These are phyloP conservation scores for Craseonycteris thonglongyai DNA, from an alignment of 2,113 vertebrate species.

Conservation along the genomic window DNA sequence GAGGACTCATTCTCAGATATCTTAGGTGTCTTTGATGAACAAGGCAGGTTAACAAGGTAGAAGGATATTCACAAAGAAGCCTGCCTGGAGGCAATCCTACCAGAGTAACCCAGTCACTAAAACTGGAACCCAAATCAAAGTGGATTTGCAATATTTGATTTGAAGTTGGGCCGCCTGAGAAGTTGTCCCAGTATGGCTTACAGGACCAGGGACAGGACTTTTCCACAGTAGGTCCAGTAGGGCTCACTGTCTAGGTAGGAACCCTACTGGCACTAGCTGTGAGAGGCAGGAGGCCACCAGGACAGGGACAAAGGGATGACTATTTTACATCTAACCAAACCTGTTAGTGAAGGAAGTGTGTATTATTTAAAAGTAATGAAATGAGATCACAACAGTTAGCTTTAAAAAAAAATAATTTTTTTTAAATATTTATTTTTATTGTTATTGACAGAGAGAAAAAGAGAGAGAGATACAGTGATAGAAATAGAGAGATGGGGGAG, in stretches of 20 bases:
- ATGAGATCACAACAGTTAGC: not conserved
- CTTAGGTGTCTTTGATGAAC: not conserved
- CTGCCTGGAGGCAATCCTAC: not conserved
- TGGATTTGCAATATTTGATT: not conserved
- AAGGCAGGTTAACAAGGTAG: not conserved
- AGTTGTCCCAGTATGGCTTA: not conserved
- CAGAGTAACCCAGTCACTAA: not conserved
- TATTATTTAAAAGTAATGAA: not conserved
- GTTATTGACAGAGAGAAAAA: no score
- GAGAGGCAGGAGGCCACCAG: not conserved
- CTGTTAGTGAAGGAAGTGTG: not conserved
- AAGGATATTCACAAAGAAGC: not conserved
- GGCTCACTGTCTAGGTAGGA: not conserved
- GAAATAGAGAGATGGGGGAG: no score
- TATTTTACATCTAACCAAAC: not conserved
- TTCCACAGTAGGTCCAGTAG: not conserved
- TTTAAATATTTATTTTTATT: no score
- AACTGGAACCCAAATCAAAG: not conserved
- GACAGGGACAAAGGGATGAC: not conserved
- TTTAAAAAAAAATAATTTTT: no score
- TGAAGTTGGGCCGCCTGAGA: not conserved
- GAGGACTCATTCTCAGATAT: not conserved
- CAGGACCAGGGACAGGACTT: not conserved
- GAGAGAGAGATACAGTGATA: no score
- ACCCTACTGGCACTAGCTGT: no score